Conservation (phyloP, 2,797 vertebrate genomes). For the Eleutherodactylus coqui region DNA sequence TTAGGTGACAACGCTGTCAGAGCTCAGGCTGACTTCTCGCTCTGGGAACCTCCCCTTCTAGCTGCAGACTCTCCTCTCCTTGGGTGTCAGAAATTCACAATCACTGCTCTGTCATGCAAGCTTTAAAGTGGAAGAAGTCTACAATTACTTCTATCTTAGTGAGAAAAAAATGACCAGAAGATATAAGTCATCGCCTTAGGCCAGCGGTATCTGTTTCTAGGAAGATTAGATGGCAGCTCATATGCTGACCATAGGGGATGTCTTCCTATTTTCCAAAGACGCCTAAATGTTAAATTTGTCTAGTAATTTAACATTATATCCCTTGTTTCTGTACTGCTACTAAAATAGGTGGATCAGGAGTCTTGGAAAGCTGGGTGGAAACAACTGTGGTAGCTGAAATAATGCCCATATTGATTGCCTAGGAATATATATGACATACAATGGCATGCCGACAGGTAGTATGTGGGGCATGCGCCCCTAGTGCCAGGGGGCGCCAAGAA, state of each 20-base stretch:
- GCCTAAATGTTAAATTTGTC: not conserved
- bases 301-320: not conserved
- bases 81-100: not conserved
- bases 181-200: not conserved
- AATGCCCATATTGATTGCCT: not conserved
- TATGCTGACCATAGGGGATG: not conserved
- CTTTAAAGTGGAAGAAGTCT: not conserved
- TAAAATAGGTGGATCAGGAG: not conserved
- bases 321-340: not conserved
- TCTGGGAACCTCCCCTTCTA: not conserved
- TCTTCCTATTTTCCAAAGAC: not conserved
- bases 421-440: not conserved
- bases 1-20: constrained; percentile 4
- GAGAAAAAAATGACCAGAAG: not conserved
- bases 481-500: not conserved
- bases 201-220: not conserved
- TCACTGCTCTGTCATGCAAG: not conserved
- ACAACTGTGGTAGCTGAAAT: not conserved
- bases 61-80: constrained; percentile 12
- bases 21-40: not conserved
- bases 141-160: not conserved
- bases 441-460: not conserved
- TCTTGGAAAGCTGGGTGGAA: not conserved
- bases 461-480: not conserved
- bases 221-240: not conserved